Evolutionary conservation across 2,113 vertebrate genomes (phyloP), one percentile per base, ranked within the genome.

Genomic region (Ovis canadensis): DNA sequence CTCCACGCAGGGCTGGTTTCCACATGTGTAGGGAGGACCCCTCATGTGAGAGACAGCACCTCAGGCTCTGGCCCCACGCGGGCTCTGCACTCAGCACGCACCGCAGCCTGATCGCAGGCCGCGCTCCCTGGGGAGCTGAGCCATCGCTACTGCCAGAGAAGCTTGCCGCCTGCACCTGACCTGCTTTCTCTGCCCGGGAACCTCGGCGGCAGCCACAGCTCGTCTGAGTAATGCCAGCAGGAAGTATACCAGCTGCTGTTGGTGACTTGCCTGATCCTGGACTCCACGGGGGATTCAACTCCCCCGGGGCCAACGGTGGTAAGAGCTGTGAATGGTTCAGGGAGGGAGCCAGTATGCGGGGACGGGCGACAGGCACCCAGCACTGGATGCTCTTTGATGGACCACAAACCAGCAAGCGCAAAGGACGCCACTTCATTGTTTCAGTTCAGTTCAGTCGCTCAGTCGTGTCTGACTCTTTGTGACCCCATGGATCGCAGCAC

Each of bases 21-120:
- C 29, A 13, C 31, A 50, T 0, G 3, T 52, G 29, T 0, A 6
- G 48, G 78, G 29, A 52, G 29, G 16, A 21, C 10, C 3, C 5
- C 1, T 17, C 0, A 5, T 19, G 15, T 19, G 45, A 80, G 45
- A 48, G 9, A 80, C 7, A 25, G 77, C 77, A 50, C 8, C 77
- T 6, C 1, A 7, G 77, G 77, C 77, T 80, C 27, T 31, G 7
- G 45, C 45, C 27, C 29, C 27, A 19, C 0, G 2, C 2, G 4
- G 16, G 15, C 45, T 33, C 78, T 11, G 78, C 5, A 27, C 77
- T 31, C 45, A 17, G 45, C 27, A 48, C 2, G 5, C 4, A 0
- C 4, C 1, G 4, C 5, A 29, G 4, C 45, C 77, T 17, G 45
- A 6, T 5, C 8, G 4, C 16, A 5, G 45, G 27, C 77, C 8